Evolutionary conservation across 1,140 invertebrate genomes (phyloP).

Genomic region (Dinothrombium tinctorium): DNA sequence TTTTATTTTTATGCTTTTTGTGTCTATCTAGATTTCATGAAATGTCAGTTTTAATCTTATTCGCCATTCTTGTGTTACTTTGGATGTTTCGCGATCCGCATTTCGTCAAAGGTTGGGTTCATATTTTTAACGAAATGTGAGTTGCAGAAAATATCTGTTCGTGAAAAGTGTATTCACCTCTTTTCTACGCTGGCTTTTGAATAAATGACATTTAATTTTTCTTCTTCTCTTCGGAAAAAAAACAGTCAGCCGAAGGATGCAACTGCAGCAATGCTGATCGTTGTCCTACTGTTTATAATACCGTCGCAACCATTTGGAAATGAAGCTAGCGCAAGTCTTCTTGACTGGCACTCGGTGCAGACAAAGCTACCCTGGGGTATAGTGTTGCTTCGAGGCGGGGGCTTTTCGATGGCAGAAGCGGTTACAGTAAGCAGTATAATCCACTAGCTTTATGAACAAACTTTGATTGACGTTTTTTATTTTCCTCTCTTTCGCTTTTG

Average conservation of each 20-base stretch:
- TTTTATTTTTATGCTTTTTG: no score
- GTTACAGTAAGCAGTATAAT: slow-evolving; percentile 36
- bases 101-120: slow-evolving; percentile 28
- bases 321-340: slow-evolving; percentile 10
- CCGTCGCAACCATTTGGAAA: slow-evolving; percentile 34
- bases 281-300: slow-evolving; percentile 49
- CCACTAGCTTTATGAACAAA: no score
- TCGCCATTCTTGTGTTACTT: slow-evolving; percentile 25
- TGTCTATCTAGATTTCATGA: slow-evolving; percentile 32
- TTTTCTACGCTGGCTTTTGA: no score
- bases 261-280: slow-evolving; percentile 50
- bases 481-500: no score
- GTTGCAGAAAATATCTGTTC: no score
- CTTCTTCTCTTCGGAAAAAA: background rate
- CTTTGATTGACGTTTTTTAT: no score
- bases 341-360: slow-evolving; percentile 22
- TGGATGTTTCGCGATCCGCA: slow-evolving; percentile 31
- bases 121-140: slow-evolving; percentile 19
- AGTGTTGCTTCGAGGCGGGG: slow-evolving; percentile 36
- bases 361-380: slow-evolving; percentile 26
- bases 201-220: background rate
- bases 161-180: no score
- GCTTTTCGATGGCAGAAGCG: slow-evolving; percentile 62
- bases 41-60: slow-evolving; percentile 23
- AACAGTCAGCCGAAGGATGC: slow-evolving; percentile 32